A percentile compares a stretch with the other conserved stretches of the same genome.
phyloP scores from a whole-genome alignment of 2,888 invertebrate genomes.

The Galerucella nymphaeae region DNA sequence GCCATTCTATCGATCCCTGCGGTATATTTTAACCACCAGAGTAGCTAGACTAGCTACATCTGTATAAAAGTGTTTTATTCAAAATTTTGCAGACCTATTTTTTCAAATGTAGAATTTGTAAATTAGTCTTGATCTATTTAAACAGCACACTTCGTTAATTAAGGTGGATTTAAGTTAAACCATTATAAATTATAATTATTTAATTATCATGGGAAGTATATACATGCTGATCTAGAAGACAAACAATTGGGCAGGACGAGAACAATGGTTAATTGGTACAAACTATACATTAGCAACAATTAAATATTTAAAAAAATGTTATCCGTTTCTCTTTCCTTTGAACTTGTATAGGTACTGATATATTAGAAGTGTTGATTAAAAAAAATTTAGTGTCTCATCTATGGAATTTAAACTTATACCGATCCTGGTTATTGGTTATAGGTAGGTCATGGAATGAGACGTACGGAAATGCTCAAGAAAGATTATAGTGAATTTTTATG shows the following conservation, averaged over 20 bases:
- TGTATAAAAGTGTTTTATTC: background rate
- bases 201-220: constrained; percentile 6
- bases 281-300: background rate
- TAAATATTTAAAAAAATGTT: background rate
- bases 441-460: constrained; percentile 14
- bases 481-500: constrained; percentile 39
- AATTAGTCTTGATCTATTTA: background rate
- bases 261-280: background rate
- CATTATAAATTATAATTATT: constrained; percentile 2
- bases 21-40: background rate
- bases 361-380: too few species aligned
- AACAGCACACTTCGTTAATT: constrained; percentile 2
- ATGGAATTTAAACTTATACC: background rate
- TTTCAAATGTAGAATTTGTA: background rate
- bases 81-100: background rate
- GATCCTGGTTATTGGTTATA: background rate
- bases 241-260: background rate
- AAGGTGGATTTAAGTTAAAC: background rate
- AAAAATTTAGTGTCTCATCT: background rate
- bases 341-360: too few species aligned
- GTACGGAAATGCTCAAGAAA: constrained; percentile 34
- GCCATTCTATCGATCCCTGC: too few species aligned
- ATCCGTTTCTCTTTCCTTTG: background rate
- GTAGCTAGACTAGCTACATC: background rate
- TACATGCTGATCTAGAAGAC: background rate